A percentile compares a stretch with the other conserved stretches of the same genome.
Evolutionary conservation across 2,113 vertebrate genomes (phyloP).

Genomic region (Mastomys natalensis): DNA sequence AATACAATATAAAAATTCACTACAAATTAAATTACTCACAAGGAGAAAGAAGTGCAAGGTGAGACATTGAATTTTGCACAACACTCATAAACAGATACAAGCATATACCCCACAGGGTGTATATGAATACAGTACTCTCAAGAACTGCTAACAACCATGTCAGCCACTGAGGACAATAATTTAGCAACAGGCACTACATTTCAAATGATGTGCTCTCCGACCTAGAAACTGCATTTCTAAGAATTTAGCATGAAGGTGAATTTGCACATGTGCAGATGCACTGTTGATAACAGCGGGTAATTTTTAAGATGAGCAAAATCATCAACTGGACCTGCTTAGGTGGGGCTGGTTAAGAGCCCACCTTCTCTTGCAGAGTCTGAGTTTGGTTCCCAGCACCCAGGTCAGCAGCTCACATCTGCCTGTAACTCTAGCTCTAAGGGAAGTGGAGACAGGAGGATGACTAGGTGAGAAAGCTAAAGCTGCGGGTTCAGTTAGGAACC

Average conservation of each 20-base stretch:
- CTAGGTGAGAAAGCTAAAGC: not conserved
- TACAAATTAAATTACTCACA: not conserved
- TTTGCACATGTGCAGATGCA: not conserved
- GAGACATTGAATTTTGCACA: not conserved
- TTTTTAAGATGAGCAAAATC: not conserved
- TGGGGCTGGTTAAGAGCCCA: not conserved
- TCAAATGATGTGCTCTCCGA: not conserved
- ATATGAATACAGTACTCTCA: not conserved
- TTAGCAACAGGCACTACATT: not conserved
- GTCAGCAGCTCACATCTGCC: not conserved
- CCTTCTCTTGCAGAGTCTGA: not conserved
- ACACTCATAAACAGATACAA: not conserved
- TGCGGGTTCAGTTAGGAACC: too few relatives aligned
- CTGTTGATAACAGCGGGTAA: not conserved
- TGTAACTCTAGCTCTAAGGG: not conserved
- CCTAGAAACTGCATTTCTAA: not conserved
- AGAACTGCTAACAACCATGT: not conserved
- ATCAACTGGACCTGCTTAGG: not conserved
- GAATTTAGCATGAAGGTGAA: not conserved
- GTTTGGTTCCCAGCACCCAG: not conserved
- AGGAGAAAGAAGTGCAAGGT: not conserved
- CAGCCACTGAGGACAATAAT: not conserved
- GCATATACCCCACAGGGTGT: not conserved
- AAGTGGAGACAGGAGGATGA: not conserved
- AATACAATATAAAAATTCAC: not conserved